Conservation (phyloP, 2,113 vertebrate genomes). For the Dromiciops gliroides region DNA sequence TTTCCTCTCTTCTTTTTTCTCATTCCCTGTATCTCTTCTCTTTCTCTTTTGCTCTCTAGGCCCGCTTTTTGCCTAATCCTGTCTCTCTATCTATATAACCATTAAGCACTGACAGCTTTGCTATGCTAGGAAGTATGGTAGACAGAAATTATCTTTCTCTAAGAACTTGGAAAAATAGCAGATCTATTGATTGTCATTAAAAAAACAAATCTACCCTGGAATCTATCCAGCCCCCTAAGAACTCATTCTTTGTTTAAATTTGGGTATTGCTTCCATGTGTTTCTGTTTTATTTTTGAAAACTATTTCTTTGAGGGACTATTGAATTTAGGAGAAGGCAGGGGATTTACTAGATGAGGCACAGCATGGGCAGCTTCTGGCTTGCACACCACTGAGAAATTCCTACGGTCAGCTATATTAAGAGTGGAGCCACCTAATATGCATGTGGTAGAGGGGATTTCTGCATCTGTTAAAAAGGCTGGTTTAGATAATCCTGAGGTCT, state of each 20-base stretch:
- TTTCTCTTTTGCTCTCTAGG: neutral
- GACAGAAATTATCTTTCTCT: neutral
- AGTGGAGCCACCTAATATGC: neutral
- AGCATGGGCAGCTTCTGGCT: neutral
- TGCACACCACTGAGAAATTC: neutral
- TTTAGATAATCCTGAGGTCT: neutral
- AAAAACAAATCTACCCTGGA: neutral
- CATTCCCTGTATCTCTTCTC: neutral
- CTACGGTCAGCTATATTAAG: neutral
- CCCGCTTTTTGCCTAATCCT: neutral
- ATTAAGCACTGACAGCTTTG: neutral
- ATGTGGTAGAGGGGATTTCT: neutral
- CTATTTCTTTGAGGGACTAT: neutral
- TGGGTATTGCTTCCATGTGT: neutral
- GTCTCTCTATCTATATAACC: conserved; percentile 18
- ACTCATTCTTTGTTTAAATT: neutral
- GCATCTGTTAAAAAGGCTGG: neutral
- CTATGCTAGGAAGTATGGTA: neutral
- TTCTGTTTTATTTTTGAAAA: neutral
- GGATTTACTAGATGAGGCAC: neutral
- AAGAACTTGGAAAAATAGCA: neutral
- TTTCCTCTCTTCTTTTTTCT: neutral
- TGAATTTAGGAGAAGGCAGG: neutral
- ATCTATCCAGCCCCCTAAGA: neutral
- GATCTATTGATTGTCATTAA: neutral